Base-by-base conservation (phyloP, 1,140 invertebrate species). In the Scaptomyza montana region DNA sequence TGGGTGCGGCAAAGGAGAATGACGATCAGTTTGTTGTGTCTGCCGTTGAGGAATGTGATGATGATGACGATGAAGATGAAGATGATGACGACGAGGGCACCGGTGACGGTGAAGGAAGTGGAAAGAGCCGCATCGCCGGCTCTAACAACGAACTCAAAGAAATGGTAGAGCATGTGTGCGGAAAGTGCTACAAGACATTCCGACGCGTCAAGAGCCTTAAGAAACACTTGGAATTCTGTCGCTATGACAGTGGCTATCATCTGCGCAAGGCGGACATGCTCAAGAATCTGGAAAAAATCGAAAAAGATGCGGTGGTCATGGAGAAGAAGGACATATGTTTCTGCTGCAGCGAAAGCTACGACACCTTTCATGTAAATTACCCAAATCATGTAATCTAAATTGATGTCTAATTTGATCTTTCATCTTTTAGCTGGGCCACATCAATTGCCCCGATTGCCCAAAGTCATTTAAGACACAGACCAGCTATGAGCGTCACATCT, bases 381-480 rank as follows among this genome's bases (percentile, higher is more conserved):
- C n/a, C 7, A 51, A 19, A 12, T 12, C 3, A 9, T 2, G n/a
- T 25, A 8, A 6, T 13, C 0, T 49, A 25, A 19, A 19, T 12
- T 49, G 47, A 2, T n/a, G 3, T 43, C 28, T 33, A 47, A 59
- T 30, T 19, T 0, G 10, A 30, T 12, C 1, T n/a, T 47, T 2
- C 1, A 8, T 30, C 12, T 46, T 54, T 12, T 28, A 92, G 91
- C 56, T 89, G 59, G 91, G 91, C 8, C 91, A 92, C 47, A 91
- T 92, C 10, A 90, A 80, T 50, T 92, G 91, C n/a, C 89, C 91
- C 4, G 91, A 92, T 61, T 92, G 91, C n/a, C 91, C 91, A 5
- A 92, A 92, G 74, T 91, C 91, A 0, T 92, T 92, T 12, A 92
- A 92, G 73, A 91, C 89, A 0, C 86, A 90, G 71, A 82, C 76